Base-by-base conservation (phyloP, 2,888 invertebrate genomes). In the Protophormia terraenovae region DNA sequence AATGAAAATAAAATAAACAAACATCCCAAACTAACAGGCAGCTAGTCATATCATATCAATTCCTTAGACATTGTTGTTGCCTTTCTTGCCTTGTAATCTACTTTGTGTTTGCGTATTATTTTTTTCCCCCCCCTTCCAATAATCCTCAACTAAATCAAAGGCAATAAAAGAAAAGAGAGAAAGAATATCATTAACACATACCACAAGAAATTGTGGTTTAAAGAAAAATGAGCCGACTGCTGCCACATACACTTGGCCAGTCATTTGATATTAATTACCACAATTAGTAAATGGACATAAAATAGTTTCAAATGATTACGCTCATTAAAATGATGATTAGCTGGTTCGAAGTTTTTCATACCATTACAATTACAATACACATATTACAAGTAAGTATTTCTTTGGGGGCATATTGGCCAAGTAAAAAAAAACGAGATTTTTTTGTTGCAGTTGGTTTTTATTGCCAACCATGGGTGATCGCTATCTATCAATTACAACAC, bases 251-350 rank as follows among this genome's bases (percentile, higher is more conserved):
- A 60, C n/a, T 53, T 62, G 69, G 53, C 60, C 76, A 77, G 55
- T 55, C 71, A 58, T 75, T 78, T 60, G 64, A 85, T 85, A 85
- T 85, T 85, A 85, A 85, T 85, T 79, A 69, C 82, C 75, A 79
- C 85, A 85, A 85, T 85, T 85, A 85, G 85, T 75, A 85, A 82
- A 85, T 85, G 50, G 60, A 85, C 85, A 79, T 79, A 75, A 82
- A 85, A 85, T 82, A 79, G 82, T 82, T 84, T 82, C 78, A 73
- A 85, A 82, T 85, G 85, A 85, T 85, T 82, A 79, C 82, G 78
- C 85, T 85, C 85, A 85, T 85, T 82, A 82, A 78, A 82, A 76
- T 75, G 78, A 84, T 79, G 85, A 85, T 85, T 85, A 77, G 82
- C 69, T 35, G 73, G 47, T n/a, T 19, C 38, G 24, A 55, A 16